Evolutionary conservation across 2,113 vertebrate species (phyloP).

Genomic region (Limnothrissa miodon): DNA sequence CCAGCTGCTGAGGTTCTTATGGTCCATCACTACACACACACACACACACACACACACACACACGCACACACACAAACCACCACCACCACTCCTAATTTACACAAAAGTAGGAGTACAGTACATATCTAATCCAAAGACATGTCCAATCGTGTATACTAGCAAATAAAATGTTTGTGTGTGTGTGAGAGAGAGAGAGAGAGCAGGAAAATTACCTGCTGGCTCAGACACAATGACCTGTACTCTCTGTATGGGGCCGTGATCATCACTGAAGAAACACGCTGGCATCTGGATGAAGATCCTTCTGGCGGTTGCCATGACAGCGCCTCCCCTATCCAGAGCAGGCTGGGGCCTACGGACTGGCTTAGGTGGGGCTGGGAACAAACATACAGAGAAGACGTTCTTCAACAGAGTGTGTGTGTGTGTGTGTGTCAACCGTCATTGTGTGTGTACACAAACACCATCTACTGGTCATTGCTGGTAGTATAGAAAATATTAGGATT

Average conservation of each 20-base stretch:
- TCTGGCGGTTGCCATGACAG: constrained; percentile 81
- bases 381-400: constrained; percentile 30
- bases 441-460: too few relatives aligned
- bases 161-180: too few relatives aligned
- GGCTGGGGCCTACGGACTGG: constrained; percentile 81
- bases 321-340: constrained; percentile 77
- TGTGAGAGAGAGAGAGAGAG: constrained; percentile 14
- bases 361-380: constrained; percentile 76
- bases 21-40: constrained; percentile 77
- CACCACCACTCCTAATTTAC: too few relatives aligned
- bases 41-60: background rate
- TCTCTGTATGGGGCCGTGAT: constrained; percentile 89
- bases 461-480: too few relatives aligned
- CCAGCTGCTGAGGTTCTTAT: constrained; percentile 89
- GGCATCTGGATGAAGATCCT: constrained; percentile 91
- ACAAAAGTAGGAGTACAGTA: too few relatives aligned
- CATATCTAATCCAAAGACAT: too few relatives aligned
- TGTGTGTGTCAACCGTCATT: background rate
- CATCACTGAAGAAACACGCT: constrained; percentile 89
- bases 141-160: too few relatives aligned
- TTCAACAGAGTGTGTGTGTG: background rate
- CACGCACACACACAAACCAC: background rate
- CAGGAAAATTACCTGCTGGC: constrained; percentile 78
- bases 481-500: too few relatives aligned
- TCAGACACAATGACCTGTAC: constrained; percentile 93